Percentiles rank a stretch among this genome's conserved stretches.
phyloP scores from a whole-genome alignment of 2,888 invertebrate species.

The Nudaria mundana region DNA sequence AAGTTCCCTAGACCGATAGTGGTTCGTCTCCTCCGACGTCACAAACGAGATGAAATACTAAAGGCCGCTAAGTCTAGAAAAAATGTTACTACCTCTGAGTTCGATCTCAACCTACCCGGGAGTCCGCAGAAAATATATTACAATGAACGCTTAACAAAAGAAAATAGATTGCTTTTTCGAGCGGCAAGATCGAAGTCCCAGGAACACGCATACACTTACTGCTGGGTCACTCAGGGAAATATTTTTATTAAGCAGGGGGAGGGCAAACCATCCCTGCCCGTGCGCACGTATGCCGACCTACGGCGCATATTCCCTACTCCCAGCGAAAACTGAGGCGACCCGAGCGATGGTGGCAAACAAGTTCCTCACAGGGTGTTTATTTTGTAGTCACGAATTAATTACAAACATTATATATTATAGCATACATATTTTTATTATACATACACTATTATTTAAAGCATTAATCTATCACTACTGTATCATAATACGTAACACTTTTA shows the following conservation, averaged over 20 bases:
- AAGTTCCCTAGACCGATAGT: slow-evolving; percentile 12
- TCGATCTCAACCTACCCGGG: slow-evolving; percentile 12
- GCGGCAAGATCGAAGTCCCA: slow-evolving; percentile 10
- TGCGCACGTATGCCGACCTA: not conserved
- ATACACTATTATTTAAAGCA: too few species aligned
- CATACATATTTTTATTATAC: too few species aligned
- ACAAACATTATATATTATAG: too few species aligned
- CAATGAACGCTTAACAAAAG: slow-evolving; percentile 22
- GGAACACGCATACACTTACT: slow-evolving; percentile 10
- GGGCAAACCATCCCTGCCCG: slow-evolving; percentile 7
- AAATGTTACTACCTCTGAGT: slow-evolving; percentile 13
- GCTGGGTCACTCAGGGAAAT: slow-evolving; percentile 17
- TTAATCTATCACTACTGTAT: too few species aligned
- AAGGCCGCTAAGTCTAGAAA: slow-evolving; percentile 22
- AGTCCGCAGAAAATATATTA: slow-evolving; percentile 7
- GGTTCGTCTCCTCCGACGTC: slow-evolving; percentile 15
- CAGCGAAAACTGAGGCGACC: not conserved
- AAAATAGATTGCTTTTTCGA: slow-evolving; percentile 24
- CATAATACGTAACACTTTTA: too few species aligned
- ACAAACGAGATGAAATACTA: slow-evolving; percentile 19
- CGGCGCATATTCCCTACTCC: not conserved
- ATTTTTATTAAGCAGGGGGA: slow-evolving; percentile 18
- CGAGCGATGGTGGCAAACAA: too few species aligned
- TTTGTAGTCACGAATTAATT: too few species aligned
- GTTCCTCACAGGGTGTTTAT: too few species aligned